phyloP scores from a whole-genome alignment of 2,113 vertebrate genomes.

The Onychorhynchus coronatus region DNA sequence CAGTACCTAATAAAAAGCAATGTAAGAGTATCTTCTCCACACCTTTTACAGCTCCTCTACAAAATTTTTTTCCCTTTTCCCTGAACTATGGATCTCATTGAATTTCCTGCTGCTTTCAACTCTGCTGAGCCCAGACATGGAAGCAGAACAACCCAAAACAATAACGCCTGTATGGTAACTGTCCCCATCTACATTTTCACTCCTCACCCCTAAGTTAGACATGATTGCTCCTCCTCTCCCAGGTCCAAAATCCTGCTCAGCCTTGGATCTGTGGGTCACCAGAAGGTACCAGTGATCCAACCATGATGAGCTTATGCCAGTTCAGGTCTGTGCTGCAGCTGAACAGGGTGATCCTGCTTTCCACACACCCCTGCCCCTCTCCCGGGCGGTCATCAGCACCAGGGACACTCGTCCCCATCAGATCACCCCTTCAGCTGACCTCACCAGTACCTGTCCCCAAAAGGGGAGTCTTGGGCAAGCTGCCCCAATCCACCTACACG shows the following conservation, averaged over 20 bases:
- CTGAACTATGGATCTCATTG: accelerated
- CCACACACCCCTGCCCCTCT: background rate
- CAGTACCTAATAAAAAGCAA: background rate
- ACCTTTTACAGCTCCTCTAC: background rate
- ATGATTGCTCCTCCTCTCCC: background rate
- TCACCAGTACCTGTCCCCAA: background rate
- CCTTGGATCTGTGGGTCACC: background rate
- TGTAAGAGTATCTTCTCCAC: accelerated
- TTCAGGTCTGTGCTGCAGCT: background rate
- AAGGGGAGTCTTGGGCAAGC: background rate
- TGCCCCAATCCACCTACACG: background rate
- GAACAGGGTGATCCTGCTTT: background rate
- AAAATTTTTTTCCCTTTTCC: background rate
- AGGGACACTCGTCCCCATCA: background rate
- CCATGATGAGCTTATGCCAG: background rate
- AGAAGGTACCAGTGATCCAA: background rate
- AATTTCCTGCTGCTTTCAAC: background rate
- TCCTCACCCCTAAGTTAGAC: background rate
- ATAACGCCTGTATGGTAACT: background rate
- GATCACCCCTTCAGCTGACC: background rate
- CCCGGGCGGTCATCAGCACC: background rate
- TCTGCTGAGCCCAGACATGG: background rate
- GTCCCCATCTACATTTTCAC: background rate
- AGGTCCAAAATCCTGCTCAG: background rate
- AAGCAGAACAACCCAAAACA: background rate